Evolutionary conservation across 2,113 vertebrate genomes (phyloP), one percentile per base, ranked within the genome.

Genomic region (Limanda limanda): DNA sequence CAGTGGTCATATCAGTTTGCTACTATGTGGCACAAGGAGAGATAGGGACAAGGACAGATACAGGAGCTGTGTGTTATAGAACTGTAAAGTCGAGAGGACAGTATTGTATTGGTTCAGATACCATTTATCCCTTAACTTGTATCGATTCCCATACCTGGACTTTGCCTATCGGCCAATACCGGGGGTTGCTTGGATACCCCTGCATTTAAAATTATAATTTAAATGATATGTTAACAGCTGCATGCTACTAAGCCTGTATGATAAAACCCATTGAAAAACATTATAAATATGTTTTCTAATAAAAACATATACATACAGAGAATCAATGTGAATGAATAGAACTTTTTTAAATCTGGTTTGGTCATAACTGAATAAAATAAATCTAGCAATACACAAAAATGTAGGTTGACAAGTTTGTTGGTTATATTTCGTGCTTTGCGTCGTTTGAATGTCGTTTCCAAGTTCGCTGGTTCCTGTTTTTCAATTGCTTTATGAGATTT

Each of bases 21-120:
- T 63, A 68, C 79, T 14, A 59, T 73, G 77, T 78, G 81, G 68
- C 79, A 70, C 65, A 62, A 79, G 83, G 75, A 68, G 74, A 88
- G 59, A 76, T 15, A 31, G 48, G n/a, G 70, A 76, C 71, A 82
- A 83, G 82, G 88, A 51, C 88, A 79, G 58, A 72, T 24, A 47
- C 59, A 68, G 61, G 51, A 45, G 35, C 24, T 14, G 5, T 48
- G 23, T 15, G 3, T 12, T 9, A 18, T 55, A 24, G 4, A 37
- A 12, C n/a, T 48, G 10, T n/a, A 11, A 2, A 3, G 23, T 63
- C 14, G 2, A 40, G 48, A 40, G 6, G 35, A 25, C 11, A 18
- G 2, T 0, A 1, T n/a, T 6, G 10, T 27, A 47, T 40, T 56
- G 35, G 42, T 47, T 14, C 12, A 47, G 45, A 47, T 47, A 18